Evolutionary conservation across 2,888 invertebrate species (phyloP).

Genomic region (Phortica okadai): DNA sequence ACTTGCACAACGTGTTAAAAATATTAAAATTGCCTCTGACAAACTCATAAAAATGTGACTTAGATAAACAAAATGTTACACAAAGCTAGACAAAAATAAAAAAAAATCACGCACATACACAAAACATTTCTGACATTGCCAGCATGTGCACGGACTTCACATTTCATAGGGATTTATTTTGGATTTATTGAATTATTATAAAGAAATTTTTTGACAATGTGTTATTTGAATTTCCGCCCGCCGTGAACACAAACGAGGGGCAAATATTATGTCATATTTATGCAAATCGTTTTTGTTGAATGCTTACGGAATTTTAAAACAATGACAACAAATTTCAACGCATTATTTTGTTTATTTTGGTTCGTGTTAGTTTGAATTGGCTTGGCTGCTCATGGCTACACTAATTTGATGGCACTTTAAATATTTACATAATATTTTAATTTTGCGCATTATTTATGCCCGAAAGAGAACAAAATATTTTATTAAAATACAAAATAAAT

Average conservation of each 20-base stretch:
- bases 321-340: neutral
- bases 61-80: too few relatives aligned
- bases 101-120: neutral
- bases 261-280: slow-evolving; percentile 23
- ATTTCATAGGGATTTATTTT: neutral
- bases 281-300: neutral
- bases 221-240: neutral
- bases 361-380: too few relatives aligned
- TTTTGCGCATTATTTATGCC: neutral
- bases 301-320: slow-evolving; percentile 12
- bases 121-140: neutral
- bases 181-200: slow-evolving; percentile 20
- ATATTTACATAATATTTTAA: neutral
- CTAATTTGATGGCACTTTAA: neutral
- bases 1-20: slow-evolving; percentile 15
- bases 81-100: neutral
- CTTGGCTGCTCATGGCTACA: neutral
- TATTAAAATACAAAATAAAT: neutral
- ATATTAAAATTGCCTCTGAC: neutral
- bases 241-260: neutral
- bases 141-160: neutral
- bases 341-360: too few relatives aligned
- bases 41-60: neutral
- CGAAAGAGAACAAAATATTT: neutral
- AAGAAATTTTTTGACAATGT: slow-evolving; percentile 20